A percentile compares a stretch with the other conserved stretches of the same genome.
phyloP scores from a whole-genome alignment of 2,113 vertebrate species.

The Andinoacara biseriatus region DNA sequence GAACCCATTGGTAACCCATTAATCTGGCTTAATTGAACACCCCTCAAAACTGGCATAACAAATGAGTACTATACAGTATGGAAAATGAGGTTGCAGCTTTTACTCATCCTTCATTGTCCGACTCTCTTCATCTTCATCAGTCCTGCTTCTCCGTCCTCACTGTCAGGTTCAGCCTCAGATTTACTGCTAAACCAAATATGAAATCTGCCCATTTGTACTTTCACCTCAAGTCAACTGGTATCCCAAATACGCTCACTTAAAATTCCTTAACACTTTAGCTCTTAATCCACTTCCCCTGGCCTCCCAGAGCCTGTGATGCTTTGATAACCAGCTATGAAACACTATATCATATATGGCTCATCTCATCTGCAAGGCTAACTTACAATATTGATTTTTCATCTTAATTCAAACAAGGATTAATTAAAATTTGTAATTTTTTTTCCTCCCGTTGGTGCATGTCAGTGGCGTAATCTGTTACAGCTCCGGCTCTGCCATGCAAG shows the following conservation, averaged over 20 bases:
- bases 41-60: not conserved
- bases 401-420: slow-evolving; percentile 76
- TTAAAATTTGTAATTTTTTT: slow-evolving; percentile 71
- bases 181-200: slow-evolving; percentile 41
- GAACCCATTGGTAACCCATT: not conserved
- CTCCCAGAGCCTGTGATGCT: slow-evolving; percentile 27
- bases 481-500: slow-evolving; percentile 37
- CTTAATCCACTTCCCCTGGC: not conserved
- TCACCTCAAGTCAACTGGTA: slow-evolving; percentile 25
- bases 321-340: slow-evolving; percentile 49
- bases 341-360: slow-evolving; percentile 48
- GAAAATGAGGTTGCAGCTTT: not conserved
- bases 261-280: not conserved
- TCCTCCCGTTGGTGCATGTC: slow-evolving; percentile 17
- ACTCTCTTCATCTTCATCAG: not conserved
- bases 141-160: not conserved
- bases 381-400: slow-evolving; percentile 65
- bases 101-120: not conserved
- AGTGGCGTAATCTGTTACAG: slow-evolving; percentile 60
- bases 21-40: not conserved
- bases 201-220: slow-evolving; percentile 29
- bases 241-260: slow-evolving; percentile 16
- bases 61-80: not conserved
- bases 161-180: not conserved
- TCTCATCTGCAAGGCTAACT: slow-evolving; percentile 56